Base-by-base conservation (phyloP, 2,113 vertebrate genomes). In the Ariopsis seemanni region DNA sequence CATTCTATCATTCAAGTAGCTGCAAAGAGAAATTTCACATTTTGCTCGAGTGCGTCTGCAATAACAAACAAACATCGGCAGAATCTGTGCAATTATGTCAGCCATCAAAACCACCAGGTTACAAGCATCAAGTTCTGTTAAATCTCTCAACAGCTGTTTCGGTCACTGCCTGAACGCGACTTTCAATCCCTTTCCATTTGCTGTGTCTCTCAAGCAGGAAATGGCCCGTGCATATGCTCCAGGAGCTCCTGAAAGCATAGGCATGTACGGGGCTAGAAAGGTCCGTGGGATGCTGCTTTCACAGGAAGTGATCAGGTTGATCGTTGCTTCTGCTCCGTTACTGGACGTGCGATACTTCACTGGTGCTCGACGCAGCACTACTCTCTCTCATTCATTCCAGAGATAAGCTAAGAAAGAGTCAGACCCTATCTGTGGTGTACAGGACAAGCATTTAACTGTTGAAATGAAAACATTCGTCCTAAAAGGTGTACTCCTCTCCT, bases 201-300 rank as follows among this genome's bases (percentile, higher is more conserved):
- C 85, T 14, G 60, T 79, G 52, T 62, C 57, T 58, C 82, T 71
- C 11, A 72, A 85, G 88, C 86, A 91, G 85, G 87, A 91, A 88
- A 71, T 74, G 82, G 88, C 89, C 88, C 81, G 86, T 86, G 86
- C 17, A 50, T 84, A 9, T 71, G 30, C 55, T 87, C 84, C 83
- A 87, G 85, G 81, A 63, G 65, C 78, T 87, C 74, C 58, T 83
- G 50, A 82, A 88, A 78, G 27, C 74, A 71, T 4, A 55, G 12
- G 65, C 87, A 72, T 72, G 75, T 53, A 53, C 25, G 80, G 62
- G 63, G 30, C 18, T 78, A 55, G 82, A 79, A 69, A 81, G 72
- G 69, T 58, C 83, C 55, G 84, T 7, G 48, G 69, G 62, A 86
- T 79, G 82, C 30, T 63, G 88, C 83, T 85, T 91, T 90, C 87